phyloP scores from a whole-genome alignment of 2,113 vertebrate species.

The Cyphomyrus plagiostoma region DNA sequence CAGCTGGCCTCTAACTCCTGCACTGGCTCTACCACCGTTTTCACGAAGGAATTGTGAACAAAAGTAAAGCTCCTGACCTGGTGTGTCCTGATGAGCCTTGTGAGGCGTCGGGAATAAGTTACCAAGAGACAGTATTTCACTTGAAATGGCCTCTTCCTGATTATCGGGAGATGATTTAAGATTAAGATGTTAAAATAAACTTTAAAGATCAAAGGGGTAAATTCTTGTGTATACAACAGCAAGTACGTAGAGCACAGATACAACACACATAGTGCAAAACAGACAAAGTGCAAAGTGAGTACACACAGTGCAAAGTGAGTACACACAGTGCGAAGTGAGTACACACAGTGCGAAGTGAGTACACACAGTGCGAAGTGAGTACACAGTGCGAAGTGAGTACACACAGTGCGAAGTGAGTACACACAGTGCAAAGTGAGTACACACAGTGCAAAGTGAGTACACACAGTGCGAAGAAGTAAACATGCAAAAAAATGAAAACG shows the following conservation, averaged over 20 bases:
- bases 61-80: no score
- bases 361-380: neutral
- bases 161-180: neutral
- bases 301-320: neutral
- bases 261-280: neutral
- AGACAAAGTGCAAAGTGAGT: neutral
- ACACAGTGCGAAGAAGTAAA: neutral
- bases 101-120: neutral
- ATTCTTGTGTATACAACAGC: neutral
- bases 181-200: neutral
- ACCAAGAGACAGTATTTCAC: neutral
- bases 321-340: neutral
- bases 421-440: neutral
- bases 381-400: neutral
- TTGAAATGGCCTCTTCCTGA: neutral
- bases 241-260: neutral
- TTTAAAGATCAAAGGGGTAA: neutral
- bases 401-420: neutral
- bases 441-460: neutral
- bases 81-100: neutral
- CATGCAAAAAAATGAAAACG: neutral
- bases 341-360: neutral
- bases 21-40: neutral
- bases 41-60: neutral
- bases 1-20: constrained; percentile 32